Base-by-base conservation (phyloP, 2,113 vertebrate species). In the Thamnaconus septentrionalis region DNA sequence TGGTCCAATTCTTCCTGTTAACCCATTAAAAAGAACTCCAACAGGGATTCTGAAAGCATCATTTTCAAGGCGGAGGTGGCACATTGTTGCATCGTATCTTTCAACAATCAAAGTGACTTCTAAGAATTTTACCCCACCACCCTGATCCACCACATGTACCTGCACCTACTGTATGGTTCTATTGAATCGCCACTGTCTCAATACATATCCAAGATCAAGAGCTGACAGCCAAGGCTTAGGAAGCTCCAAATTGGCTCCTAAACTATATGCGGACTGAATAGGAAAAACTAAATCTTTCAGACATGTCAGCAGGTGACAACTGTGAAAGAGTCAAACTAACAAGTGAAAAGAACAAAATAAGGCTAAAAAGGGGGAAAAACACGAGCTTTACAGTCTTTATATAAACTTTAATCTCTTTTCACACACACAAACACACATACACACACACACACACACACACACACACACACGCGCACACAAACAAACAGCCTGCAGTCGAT, bases 401-500 rank as follows among this genome's bases (percentile, higher is more conserved):
- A 69, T 76, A 60, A 73, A 74, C 48, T 76, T 50, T 31, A 18
- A 63, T 63, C 59, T 62, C 49, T 63, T 53, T 61, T n/a, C 31
- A 41, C 5, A 56, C 44, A 57, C 18, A 31, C 18, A 31, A 31
- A 31, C 18, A 31, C 18, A 31, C 18, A 31, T 2, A 31, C 18
- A 31, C 18, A 49, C 41, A 53, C 57, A 71, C 54, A 69, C 50
- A 73, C 52, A 31, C 69, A 57, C 41, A 42, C 53, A 48, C 70
- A 48, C 50, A 49, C 41, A 53, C 57, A 71, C 54, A 69, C 50
- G 71, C 52, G 2, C 18, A 31, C 18, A 31, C 18, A 64, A 60
- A 57, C 51, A 61, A 47, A 64, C 18, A 7, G 68, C 63, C 66
- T 85, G 71, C 50, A 76, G 75, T 69, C 66, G 75, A 72, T 74